A percentile compares a stretch with the other conserved stretches of the same genome.
These are phyloP conservation scores for Eupithecia centaureata DNA, from an alignment of 2,888 invertebrate species.

Conservation along the genomic window DNA sequence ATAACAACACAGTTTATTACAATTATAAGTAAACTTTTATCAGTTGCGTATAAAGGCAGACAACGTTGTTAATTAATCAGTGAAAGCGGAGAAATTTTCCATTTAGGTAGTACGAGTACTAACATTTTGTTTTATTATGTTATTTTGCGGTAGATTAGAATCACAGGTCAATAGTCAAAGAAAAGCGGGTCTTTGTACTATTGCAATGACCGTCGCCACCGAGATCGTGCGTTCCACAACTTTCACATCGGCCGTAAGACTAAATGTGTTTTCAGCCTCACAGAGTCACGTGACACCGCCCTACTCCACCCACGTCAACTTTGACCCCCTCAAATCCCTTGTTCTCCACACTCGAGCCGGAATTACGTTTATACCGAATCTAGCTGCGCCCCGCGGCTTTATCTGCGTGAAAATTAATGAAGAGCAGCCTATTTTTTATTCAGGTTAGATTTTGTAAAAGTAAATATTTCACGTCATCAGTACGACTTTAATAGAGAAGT, in stretches of 20 bases:
- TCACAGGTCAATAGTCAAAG: not conserved
- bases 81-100: not conserved
- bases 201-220: conserved; percentile 33
- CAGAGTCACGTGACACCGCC: conserved; percentile 61
- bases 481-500: too few species aligned
- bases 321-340: conserved; percentile 47
- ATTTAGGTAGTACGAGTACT: not conserved
- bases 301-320: conserved; percentile 51
- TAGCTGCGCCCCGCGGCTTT: too few species aligned
- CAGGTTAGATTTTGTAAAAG: too few species aligned
- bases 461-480: too few species aligned
- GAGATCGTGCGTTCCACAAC: conserved; percentile 60
- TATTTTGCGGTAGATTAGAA: not conserved
- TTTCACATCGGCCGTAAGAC: conserved; percentile 59
- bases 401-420: too few species aligned
- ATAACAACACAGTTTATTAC: conserved; percentile 65
- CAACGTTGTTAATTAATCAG: not conserved
- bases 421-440: too few species aligned
- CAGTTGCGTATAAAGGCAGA: not conserved
- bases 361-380: conserved; percentile 30
- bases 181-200: not conserved
- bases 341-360: conserved; percentile 41
- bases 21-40: conserved; percentile 1
- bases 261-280: conserved; percentile 70
- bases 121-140: not conserved